Conservation (phyloP, 1,140 invertebrate genomes). For the Pogonognathellus flavescens region DNA sequence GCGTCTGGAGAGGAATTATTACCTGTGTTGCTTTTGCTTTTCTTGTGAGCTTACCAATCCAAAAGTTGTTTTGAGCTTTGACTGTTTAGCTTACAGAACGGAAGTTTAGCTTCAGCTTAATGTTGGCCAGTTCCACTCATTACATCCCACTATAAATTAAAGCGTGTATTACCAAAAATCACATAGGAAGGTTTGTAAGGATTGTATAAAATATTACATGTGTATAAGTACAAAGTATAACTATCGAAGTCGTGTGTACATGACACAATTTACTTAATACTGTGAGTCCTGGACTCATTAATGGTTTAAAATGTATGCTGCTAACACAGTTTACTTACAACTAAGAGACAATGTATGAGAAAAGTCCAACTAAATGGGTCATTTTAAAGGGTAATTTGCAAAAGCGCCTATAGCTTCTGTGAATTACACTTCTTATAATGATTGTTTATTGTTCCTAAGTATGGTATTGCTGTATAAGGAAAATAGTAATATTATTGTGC, state of each 20-base stretch:
- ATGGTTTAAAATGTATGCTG: not conserved
- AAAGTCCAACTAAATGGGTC: not conserved
- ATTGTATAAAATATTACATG: not conserved
- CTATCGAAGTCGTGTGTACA: not conserved
- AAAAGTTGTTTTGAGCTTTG: too few species aligned
- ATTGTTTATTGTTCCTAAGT: too few species aligned
- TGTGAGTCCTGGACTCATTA: not conserved
- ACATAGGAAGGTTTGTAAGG: not conserved
- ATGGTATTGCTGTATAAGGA: too few species aligned
- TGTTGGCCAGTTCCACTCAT: constrained; percentile 2
- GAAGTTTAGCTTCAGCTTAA: constrained; percentile 21
- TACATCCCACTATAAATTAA: not conserved
- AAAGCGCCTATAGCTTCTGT: constrained; percentile 13
- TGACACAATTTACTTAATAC: not conserved
- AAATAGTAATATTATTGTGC: not conserved
- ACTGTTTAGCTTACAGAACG: not conserved
- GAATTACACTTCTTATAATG: too few species aligned
- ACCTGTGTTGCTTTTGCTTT: not conserved
- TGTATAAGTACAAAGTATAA: not conserved
- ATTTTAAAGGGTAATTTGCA: constrained; percentile 17
- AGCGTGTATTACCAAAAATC: not conserved
- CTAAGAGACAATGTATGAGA: not conserved
- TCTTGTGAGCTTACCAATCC: not conserved
- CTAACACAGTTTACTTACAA: not conserved
- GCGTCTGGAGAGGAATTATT: constrained; percentile 55